Evolutionary conservation across 2,888 invertebrate genomes (phyloP).

Genomic region (Pheosia tremula): DNA sequence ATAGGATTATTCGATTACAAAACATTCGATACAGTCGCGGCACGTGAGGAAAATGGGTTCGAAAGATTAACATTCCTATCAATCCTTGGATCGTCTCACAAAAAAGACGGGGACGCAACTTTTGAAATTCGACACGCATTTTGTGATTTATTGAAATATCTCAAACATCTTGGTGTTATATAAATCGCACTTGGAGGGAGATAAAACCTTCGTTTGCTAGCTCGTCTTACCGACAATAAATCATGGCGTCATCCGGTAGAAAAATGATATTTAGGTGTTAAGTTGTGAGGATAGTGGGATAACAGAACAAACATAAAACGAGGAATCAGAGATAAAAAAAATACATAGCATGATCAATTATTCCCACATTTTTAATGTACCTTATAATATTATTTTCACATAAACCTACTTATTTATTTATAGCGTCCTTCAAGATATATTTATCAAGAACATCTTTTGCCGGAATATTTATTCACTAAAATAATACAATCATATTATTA

Average conservation of each 20-base stretch:
- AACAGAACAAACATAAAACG: conserved; percentile 35
- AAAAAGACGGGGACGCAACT: conserved; percentile 66
- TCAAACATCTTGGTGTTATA: conserved; percentile 73
- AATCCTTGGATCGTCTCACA: conserved; percentile 55
- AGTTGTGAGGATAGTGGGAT: conserved; percentile 55
- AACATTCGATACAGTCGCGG: conserved; percentile 49
- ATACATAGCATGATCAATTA: neutral
- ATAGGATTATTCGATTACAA: conserved; percentile 53
- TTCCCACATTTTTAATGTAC: neutral
- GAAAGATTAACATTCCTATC: conserved; percentile 70
- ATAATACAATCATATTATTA: conserved; percentile 12
- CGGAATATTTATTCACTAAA: conserved; percentile 22
- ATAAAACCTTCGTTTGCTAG: conserved; percentile 70
- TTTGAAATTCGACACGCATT: conserved; percentile 78
- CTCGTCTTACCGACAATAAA: conserved; percentile 79
- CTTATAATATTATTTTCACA: neutral
- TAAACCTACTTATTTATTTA: conserved; percentile 23
- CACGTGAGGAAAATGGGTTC: conserved; percentile 63
- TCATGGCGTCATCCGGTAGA: conserved; percentile 71
- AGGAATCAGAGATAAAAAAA: conserved; percentile 8
- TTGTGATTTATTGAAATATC: conserved; percentile 82
- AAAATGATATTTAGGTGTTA: conserved; percentile 73
- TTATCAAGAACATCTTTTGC: conserved; percentile 20
- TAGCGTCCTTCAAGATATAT: conserved; percentile 28
- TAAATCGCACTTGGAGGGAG: conserved; percentile 74